Evolutionary conservation across 1,140 invertebrate genomes (phyloP), one percentile per base, ranked within the genome.

Genomic region (Listronotus oregonensis): DNA sequence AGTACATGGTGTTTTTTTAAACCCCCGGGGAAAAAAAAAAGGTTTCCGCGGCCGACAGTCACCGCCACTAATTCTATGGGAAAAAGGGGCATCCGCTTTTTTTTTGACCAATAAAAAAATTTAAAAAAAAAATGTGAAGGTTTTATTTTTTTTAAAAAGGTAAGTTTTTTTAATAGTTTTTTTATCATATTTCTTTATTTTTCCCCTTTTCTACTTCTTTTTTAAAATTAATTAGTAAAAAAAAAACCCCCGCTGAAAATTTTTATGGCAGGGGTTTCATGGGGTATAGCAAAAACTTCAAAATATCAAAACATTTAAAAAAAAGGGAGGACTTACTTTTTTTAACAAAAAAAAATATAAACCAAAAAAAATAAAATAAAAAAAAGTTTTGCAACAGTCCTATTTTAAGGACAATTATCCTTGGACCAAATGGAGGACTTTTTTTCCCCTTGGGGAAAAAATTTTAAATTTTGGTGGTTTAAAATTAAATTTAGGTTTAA

Each of bases 11-110:
- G 90, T 1, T 73, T 76, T 3, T 78, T 73, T n/a, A 85, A 73
- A 2, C 93, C 77, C 31, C 85, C 76, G 21, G 82, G n/a, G n/a
- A n/a, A n/a, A n/a, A 78, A 66, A 84, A 85, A 58, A 84, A 83
- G 0, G 91, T 93, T 9, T 86, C 79, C 0, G 89, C 56, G 0
- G 10, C 91, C 92, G 1, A 87, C 74, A 7, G 93, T 82, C 7
- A 97, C 91, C 3, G 86, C 88, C 4, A 95, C 82, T 63, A 97
- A 82, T 80, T 97, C 95, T 64, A 94, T 90, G 6, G 95, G 95
- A 15, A 96, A 81, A 0, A n/a, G n/a, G n/a, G 94, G 94, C 59
- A 95, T 82, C 2, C 82, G 82, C 42, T 85, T 87, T 44, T 82
- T 81, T 78, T 91, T 93, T 44, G 86, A 86, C 0, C 93, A 76